Base-by-base conservation (phyloP, 2,113 vertebrate species). In the Grammomys surdaster region DNA sequence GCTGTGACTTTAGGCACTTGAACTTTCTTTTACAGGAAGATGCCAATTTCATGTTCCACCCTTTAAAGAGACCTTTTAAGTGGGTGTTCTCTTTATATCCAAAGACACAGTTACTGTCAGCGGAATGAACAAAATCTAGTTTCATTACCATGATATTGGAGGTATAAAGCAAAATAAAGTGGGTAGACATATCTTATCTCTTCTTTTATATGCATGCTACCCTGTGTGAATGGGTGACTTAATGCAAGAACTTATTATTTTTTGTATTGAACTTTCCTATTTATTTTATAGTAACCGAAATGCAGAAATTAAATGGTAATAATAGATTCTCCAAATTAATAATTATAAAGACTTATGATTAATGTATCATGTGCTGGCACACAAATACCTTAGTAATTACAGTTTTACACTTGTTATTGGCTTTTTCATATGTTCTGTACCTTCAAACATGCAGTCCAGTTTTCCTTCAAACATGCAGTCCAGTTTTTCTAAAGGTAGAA, bases 1-100 rank as follows among this genome's bases (percentile, higher is more conserved):
- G 60, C 31, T 54, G 46, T 90, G 22, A 65, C 4, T 51, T 84
- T 48, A 0, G 20, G 14, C 28, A 56, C 51, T 87, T 2, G 33
- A 69, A 69, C 16, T 90, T 92, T 8, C 65, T 95, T 90, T 90
- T 58, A 48, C 82, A 91, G 26, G 24, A 60, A 89, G 20, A 87
- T 67, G 28, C 22, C 36, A 92, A 86, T 72, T 92, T 94, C 95
- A 93, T 96, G 73, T 6, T 95, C 81, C 97, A 70, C 0, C 12
- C 88, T 26, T 90, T 93, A 9, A 5, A 93, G 95, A 92, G 95
- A 63, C 22, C 6, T 78, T 40, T 65, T 58, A 92, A 96, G 16
- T 94, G 3, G 6, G 9, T 43, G 1, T 76, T 90, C 33, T 81
- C 67, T 92, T 95, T 96, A 89, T 92, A 77, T 69, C 17, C 7